These are phyloP conservation scores for Platysternon megacephalum DNA, from an alignment of 2,113 vertebrate species.

Conservation along the genomic window DNA sequence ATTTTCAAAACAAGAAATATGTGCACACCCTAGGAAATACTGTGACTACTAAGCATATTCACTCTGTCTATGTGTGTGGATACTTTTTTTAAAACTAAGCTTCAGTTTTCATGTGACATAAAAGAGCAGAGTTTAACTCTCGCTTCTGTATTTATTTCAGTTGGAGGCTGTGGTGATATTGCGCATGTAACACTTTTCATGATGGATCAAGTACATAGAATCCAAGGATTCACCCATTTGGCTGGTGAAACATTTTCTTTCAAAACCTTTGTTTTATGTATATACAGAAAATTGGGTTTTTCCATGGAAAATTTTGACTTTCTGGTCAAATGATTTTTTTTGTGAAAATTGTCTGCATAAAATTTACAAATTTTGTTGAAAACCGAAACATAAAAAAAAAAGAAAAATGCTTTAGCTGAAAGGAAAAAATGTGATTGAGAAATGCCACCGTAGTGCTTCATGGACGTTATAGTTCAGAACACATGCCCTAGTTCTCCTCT, in stretches of 20 bases:
- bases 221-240: not conserved
- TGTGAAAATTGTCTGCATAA: not conserved
- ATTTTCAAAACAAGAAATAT: constrained; percentile 29
- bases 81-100: not conserved
- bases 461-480: not conserved
- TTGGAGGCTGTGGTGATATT: not conserved
- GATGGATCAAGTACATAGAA: not conserved
- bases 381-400: no score
- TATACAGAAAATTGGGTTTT: no score
- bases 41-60: not conserved
- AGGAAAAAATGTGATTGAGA: not conserved
- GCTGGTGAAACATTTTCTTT: not conserved
- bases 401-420: not conserved
- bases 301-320: not conserved
- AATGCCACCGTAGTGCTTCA: not conserved
- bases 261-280: not conserved
- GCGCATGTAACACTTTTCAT: not conserved
- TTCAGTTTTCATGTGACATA: not conserved
- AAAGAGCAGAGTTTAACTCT: not conserved
- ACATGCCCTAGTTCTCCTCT: not conserved
- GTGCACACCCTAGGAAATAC: not conserved
- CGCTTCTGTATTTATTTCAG: not conserved
- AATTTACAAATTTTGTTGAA: not conserved
- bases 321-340: not conserved
- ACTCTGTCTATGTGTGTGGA: not conserved